phyloP scores from a whole-genome alignment of 2,797 vertebrate species.

The Rhinophrynus dorsalis region DNA sequence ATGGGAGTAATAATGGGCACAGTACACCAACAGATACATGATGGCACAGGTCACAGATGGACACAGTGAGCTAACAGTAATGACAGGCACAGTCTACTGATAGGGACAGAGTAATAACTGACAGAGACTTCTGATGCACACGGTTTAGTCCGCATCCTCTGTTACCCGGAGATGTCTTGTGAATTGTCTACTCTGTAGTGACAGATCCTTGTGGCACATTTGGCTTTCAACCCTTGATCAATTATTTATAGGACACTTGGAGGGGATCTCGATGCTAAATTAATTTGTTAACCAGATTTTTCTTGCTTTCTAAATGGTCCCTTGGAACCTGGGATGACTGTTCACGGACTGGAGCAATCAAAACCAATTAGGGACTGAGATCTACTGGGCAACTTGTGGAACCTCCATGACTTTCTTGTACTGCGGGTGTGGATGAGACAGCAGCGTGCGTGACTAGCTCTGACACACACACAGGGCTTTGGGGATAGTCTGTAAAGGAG shows the following conservation, averaged over 20 bases:
- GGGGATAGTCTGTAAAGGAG: background rate
- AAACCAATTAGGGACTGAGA: constrained; percentile 72
- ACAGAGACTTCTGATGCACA: no score
- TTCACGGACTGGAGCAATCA: constrained; percentile 84
- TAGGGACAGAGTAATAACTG: no score
- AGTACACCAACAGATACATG: no score
- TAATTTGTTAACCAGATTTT: constrained; percentile 92
- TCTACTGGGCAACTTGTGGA: no score
- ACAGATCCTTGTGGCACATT: constrained; percentile 37
- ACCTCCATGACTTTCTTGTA: no score
- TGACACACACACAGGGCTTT: background rate
- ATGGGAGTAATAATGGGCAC: no score
- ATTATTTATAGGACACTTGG: constrained; percentile 81
- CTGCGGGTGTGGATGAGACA: no score
- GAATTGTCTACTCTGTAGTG: background rate
- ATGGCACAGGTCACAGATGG: no score
- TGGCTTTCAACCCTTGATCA: constrained; percentile 67
- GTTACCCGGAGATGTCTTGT: no score
- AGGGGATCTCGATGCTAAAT: constrained; percentile 77
- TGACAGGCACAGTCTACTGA: no score
- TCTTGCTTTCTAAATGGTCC: constrained; percentile 80
- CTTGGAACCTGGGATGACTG: constrained; percentile 87
- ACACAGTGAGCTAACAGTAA: no score
- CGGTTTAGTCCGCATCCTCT: no score
- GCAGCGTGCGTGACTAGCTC: background rate